Conservation (phyloP, 2,888 invertebrate species). For the Crematogaster levior region DNA sequence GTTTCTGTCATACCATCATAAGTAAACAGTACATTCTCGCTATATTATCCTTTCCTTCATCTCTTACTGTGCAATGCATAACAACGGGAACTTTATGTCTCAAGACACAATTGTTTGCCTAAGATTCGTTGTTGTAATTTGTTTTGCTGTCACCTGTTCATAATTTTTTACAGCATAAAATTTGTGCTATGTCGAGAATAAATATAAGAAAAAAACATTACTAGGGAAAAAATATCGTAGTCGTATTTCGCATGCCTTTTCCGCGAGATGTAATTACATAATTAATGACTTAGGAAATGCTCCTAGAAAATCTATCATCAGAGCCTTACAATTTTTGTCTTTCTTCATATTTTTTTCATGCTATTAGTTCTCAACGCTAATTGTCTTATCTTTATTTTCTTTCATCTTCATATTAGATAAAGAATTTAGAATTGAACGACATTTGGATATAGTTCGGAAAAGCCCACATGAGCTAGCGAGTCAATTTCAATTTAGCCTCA, state of each 20-base stretch:
- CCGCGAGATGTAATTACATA: slow-evolving; percentile 10
- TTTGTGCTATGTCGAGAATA: slow-evolving; percentile 22
- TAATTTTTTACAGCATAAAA: slow-evolving; percentile 45
- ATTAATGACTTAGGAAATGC: slow-evolving; percentile 17
- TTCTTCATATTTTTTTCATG: background rate
- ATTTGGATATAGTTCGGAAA: too few relatives aligned
- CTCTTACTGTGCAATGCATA: slow-evolving; percentile 48
- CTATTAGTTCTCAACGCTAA: background rate
- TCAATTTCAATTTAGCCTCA: too few relatives aligned
- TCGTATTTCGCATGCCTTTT: background rate
- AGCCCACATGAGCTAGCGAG: too few relatives aligned
- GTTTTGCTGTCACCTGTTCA: slow-evolving; percentile 51
- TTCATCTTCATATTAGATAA: background rate
- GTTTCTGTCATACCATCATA: slow-evolving; percentile 43
- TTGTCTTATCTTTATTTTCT: background rate
- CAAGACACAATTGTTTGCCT: slow-evolving; percentile 52
- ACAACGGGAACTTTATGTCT: slow-evolving; percentile 42
- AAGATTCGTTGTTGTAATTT: slow-evolving; percentile 46
- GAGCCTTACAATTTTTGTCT: background rate
- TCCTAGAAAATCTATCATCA: slow-evolving; percentile 1
- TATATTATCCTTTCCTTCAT: slow-evolving; percentile 55
- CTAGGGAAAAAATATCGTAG: background rate
- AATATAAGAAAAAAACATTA: slow-evolving; percentile 27
- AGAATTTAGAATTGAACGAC: background rate
- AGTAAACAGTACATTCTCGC: slow-evolving; percentile 60